Percentiles rank a stretch among this genome's conserved stretches.
Evolutionary conservation across 1,140 invertebrate genomes (phyloP).

Genomic region (Vanessa atalanta): DNA sequence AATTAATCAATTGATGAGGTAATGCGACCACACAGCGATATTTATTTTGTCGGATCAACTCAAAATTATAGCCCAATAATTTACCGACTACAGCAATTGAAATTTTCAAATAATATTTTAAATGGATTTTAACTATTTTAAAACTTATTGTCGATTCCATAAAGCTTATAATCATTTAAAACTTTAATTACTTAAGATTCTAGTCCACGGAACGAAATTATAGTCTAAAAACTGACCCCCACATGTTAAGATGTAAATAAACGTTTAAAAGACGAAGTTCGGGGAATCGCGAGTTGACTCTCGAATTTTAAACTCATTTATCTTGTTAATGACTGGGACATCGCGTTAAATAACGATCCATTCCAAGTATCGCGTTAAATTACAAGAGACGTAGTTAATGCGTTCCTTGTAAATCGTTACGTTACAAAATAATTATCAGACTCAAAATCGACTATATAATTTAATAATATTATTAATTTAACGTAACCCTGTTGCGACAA

Average conservation of each 20-base stretch:
- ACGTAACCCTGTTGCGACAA: no score
- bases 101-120: slow-evolving; percentile 5
- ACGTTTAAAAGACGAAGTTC: slow-evolving; percentile 36
- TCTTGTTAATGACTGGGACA: slow-evolving; percentile 51
- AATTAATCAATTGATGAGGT: background rate
- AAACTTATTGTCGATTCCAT: background rate
- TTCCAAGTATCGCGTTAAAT: slow-evolving; percentile 35
- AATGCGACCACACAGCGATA: slow-evolving; percentile 41
- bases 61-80: slow-evolving; percentile 38
- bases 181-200: background rate
- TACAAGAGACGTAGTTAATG: background rate
- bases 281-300: slow-evolving; percentile 44
- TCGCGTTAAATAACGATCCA: slow-evolving; percentile 46
- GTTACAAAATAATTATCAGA: background rate
- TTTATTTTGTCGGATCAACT: slow-evolving; percentile 35
- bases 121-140: background rate
- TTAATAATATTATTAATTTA: no score
- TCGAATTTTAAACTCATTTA: slow-evolving; percentile 49
- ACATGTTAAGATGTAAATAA: slow-evolving; percentile 39
- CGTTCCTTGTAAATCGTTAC: background rate
- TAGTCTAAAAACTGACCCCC: slow-evolving; percentile 32
- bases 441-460: no score
- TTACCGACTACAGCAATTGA: slow-evolving; percentile 26
- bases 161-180: background rate
- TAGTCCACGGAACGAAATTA: slow-evolving; percentile 20